Evolutionary conservation across 2,113 vertebrate genomes (phyloP), one percentile per base, ranked within the genome.

Genomic region (Saccopteryx leptura): DNA sequence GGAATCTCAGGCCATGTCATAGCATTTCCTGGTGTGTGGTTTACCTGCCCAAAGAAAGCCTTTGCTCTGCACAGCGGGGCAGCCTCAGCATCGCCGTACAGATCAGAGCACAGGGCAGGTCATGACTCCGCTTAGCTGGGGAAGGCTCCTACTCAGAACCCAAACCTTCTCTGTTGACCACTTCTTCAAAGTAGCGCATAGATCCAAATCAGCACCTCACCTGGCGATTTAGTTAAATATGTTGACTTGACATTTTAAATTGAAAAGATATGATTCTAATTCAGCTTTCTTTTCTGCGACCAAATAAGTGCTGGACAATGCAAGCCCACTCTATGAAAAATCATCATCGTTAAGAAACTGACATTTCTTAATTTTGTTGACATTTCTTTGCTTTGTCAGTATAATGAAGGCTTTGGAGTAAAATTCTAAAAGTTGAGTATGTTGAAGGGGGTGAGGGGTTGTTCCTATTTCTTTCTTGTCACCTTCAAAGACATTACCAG

Each of bases 371-470:
- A 76, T 71, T 65, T 68, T 92, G 11, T 81, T 75, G 74, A 85
- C n/a, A 48, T 13, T 18, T 71, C 15, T 84, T 93, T 96, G 50
- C 60, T 71, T 92, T 84, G 39, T 61, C 56, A 93, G 95, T 79
- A 50, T 76, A 90, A 78, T 86, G 48, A 82, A 5, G 2, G 56
- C 46, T 63, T 71, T 86, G 69, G 19, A 31, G 39, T 50, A 52
- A 72, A 93, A 82, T n/a, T 92, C 50, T 68, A 82, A 82, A 90
- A 74, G 31, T 15, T 87, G 39, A 90, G 4, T 31, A 13, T 65
- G 15, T 15, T 79, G 18, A 39, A 39, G 9, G 8, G 2, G 7
- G 2, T 48, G 17, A 2, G 28, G 9, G 24, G 33, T 28, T 39
- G 39, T 2, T 78, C 24, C 50, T 10, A 19, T 79, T 52, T 10